Conservation (phyloP, 2,888 invertebrate species). For the Hofmannophila pseudospretella region DNA sequence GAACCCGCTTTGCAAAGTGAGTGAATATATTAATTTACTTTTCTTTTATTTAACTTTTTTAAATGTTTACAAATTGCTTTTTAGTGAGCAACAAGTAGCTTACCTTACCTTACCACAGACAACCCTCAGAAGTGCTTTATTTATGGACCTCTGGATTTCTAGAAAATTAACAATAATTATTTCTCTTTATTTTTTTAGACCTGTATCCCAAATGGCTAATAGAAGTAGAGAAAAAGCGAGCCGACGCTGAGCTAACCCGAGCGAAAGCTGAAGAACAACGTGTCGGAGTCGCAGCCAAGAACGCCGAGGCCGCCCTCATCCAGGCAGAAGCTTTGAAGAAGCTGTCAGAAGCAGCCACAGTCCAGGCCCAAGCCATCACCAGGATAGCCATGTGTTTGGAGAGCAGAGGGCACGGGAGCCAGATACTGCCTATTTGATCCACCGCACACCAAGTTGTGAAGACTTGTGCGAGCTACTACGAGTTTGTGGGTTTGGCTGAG, state of each 20-base stretch:
- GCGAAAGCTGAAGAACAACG: slow-evolving; percentile 49
- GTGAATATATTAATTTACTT: no score
- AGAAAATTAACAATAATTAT: no score
- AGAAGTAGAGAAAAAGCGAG: slow-evolving; percentile 53
- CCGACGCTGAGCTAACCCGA: slow-evolving; percentile 46
- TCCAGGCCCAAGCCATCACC: slow-evolving; percentile 46
- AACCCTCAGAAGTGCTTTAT: no score
- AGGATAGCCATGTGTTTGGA: slow-evolving; percentile 45
- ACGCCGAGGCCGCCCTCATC: slow-evolving; percentile 41
- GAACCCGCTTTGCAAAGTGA: slow-evolving; percentile 39
- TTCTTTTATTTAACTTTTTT: no score
- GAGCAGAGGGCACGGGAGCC: slow-evolving; percentile 19
- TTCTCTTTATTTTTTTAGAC: slow-evolving; percentile 29
- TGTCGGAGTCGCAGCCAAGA: slow-evolving; percentile 33
- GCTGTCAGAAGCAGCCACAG: slow-evolving; percentile 43
- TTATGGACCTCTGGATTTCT: no score
- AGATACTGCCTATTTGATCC: slow-evolving; percentile 23
- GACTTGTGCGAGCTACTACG: no score
- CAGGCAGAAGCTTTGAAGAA: slow-evolving; percentile 50
- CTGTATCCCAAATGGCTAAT: slow-evolving; percentile 57
- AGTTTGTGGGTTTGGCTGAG: no score
- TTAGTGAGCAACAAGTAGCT: no score
- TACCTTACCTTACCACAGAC: no score
- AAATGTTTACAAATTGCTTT: no score
- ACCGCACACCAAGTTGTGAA: no score